Conservation (phyloP, 1,140 invertebrate genomes). For the Zaprionus nigranus region DNA sequence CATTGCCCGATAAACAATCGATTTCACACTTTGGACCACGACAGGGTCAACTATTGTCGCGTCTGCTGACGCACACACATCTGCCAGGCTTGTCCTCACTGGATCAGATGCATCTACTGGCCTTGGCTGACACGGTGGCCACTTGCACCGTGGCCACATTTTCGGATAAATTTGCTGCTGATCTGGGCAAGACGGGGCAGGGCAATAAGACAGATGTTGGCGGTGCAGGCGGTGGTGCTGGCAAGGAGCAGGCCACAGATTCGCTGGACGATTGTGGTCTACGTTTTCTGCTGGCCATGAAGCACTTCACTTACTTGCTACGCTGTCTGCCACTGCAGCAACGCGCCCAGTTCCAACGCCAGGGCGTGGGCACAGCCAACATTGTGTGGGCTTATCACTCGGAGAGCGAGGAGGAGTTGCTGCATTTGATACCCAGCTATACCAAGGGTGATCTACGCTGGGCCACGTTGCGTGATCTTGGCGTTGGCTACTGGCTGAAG, state of each 20-base stretch:
- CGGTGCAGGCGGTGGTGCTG: constrained; percentile 84
- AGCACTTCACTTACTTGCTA: constrained; percentile 98
- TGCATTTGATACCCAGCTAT: constrained; percentile 95
- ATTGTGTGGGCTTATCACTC: constrained; percentile 99
- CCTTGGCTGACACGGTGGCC: constrained; percentile 98
- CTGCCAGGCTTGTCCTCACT: constrained; percentile 98
- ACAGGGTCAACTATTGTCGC: constrained; percentile 91
- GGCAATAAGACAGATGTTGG: constrained; percentile 85
- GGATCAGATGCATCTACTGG: constrained; percentile 99
- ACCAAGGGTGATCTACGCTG: constrained; percentile 94
- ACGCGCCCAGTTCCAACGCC: constrained; percentile 93
- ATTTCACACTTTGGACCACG: constrained; percentile 93
- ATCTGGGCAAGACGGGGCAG: constrained; percentile 87
- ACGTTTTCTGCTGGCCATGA: constrained; percentile 97
- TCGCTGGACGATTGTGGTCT: constrained; percentile 99
- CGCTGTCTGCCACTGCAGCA: constrained; percentile 95
- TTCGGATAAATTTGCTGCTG: constrained; percentile 92
- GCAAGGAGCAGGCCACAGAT: constrained; percentile 90
- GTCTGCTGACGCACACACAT: constrained; percentile 97
- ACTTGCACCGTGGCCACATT: constrained; percentile 93
- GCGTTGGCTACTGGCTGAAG: constrained; percentile 98
- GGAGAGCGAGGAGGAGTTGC: constrained; percentile 97
- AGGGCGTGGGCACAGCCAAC: constrained; percentile 96
- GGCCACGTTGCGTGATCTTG: constrained; percentile 95
- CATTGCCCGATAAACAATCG: constrained; percentile 89